Evolutionary conservation across 2,113 vertebrate species (phyloP).

Genomic region (Macrotis lagotis): DNA sequence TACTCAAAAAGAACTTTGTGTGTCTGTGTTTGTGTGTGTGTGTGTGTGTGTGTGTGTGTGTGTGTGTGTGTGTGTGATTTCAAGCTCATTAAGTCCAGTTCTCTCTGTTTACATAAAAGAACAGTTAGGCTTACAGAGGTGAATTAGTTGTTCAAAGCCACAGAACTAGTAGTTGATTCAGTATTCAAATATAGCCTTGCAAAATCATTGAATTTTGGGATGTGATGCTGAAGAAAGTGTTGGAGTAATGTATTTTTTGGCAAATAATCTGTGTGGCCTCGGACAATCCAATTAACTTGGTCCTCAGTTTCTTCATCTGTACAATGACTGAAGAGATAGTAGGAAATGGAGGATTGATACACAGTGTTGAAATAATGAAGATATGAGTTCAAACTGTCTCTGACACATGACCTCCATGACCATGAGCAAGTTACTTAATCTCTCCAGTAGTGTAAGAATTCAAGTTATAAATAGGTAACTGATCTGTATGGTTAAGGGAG

Average conservation of each 20-base stretch:
- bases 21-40: too few relatives aligned
- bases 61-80: neutral
- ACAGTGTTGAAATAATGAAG: neutral
- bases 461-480: neutral
- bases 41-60: too few relatives aligned
- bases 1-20: neutral
- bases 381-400: neutral
- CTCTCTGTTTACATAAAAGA: neutral
- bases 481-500: neutral
- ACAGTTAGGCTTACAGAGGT: neutral
- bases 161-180: neutral
- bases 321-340: neutral
- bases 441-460: neutral
- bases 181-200: neutral
- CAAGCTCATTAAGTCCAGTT: neutral
- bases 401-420: neutral
- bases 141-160: neutral
- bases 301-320: neutral
- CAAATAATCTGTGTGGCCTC: neutral
- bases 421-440: neutral
- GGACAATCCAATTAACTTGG: neutral
- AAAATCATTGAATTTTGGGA: neutral
- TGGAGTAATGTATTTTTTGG: neutral
- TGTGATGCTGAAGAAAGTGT: neutral
- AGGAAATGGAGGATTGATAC: neutral